Percentiles rank a stretch among this genome's conserved stretches.
Evolutionary conservation across 2,888 invertebrate genomes (phyloP).

Genomic region (Linyphia triangularis): DNA sequence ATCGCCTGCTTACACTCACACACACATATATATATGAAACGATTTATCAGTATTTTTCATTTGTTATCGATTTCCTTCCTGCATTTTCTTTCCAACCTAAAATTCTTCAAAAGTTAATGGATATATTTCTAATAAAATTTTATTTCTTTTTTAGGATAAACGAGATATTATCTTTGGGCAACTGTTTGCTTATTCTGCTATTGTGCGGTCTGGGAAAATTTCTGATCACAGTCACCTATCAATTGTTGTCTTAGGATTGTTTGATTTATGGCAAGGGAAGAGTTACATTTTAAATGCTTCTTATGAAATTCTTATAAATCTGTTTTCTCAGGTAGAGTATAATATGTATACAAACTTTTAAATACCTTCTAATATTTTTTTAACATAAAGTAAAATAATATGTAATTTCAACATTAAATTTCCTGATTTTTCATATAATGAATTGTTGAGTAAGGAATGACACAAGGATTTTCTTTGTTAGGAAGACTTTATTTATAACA

Average conservation of each 20-base stretch:
- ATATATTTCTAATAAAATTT: background rate
- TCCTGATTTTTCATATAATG: too few species aligned
- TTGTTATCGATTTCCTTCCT: too few species aligned
- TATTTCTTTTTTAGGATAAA: slow-evolving; percentile 83
- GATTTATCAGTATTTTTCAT: too few species aligned
- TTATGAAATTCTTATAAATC: slow-evolving; percentile 84
- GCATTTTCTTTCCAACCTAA: background rate
- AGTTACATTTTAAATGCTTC: slow-evolving; percentile 84
- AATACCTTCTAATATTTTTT: too few species aligned
- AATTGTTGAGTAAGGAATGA: too few species aligned
- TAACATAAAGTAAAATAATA: too few species aligned
- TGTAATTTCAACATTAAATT: too few species aligned
- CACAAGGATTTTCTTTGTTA: too few species aligned
- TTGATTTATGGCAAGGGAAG: slow-evolving; percentile 83
- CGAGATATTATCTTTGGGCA: slow-evolving; percentile 87
- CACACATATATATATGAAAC: too few species aligned
- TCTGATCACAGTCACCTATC: slow-evolving; percentile 81
- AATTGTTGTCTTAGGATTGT: slow-evolving; percentile 81
- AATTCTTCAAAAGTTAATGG: background rate
- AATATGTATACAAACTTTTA: too few species aligned
- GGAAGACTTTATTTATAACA: too few species aligned
- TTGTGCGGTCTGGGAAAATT: slow-evolving; percentile 85
- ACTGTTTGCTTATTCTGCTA: slow-evolving; percentile 86
- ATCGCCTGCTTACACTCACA: too few species aligned
- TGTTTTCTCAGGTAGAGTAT: slow-evolving; percentile 83